Evolutionary conservation across 2,797 vertebrate genomes (phyloP).

Genomic region (Brachymystax lenok): DNA sequence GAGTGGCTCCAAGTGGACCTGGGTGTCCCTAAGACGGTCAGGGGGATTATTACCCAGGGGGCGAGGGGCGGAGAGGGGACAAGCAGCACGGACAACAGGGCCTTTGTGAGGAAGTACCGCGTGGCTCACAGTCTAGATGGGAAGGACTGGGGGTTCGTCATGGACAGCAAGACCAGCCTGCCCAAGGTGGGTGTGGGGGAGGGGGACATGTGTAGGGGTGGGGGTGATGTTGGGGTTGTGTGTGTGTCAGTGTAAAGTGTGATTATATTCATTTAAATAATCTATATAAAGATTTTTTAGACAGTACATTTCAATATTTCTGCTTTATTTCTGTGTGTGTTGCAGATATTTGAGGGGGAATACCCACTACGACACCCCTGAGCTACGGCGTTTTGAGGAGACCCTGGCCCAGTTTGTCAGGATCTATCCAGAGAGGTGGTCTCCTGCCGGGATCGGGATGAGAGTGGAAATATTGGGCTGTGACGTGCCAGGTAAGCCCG

Average conservation of each 20-base stretch:
- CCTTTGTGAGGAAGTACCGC: constrained; percentile 94
- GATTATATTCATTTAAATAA: no score
- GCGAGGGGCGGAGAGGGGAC: constrained; percentile 88
- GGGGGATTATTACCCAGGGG: constrained; percentile 92
- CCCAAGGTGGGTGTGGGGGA: constrained; percentile 80
- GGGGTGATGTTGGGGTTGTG: neutral
- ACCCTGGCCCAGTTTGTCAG: constrained; percentile 85
- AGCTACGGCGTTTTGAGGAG: constrained; percentile 90
- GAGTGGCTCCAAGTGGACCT: constrained; percentile 97
- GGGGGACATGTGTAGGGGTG: neutral
- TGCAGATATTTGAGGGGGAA: constrained; percentile 95
- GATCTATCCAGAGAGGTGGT: constrained; percentile 94
- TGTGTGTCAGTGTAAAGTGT: neutral
- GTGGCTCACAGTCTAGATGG: constrained; percentile 88
- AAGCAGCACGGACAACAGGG: constrained; percentile 71
- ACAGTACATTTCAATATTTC: neutral
- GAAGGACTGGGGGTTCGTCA: constrained; percentile 90
- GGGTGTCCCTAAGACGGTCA: constrained; percentile 81
- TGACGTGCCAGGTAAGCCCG: constrained; percentile 89
- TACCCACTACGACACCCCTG: constrained; percentile 92
- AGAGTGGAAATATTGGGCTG: constrained; percentile 94
- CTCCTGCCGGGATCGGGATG: constrained; percentile 95
- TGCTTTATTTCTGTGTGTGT: neutral
- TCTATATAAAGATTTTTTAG: neutral
- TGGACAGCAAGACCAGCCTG: constrained; percentile 86